Evolutionary conservation across 2,888 invertebrate genomes (phyloP).

Genomic region (Catocala sponsa): DNA sequence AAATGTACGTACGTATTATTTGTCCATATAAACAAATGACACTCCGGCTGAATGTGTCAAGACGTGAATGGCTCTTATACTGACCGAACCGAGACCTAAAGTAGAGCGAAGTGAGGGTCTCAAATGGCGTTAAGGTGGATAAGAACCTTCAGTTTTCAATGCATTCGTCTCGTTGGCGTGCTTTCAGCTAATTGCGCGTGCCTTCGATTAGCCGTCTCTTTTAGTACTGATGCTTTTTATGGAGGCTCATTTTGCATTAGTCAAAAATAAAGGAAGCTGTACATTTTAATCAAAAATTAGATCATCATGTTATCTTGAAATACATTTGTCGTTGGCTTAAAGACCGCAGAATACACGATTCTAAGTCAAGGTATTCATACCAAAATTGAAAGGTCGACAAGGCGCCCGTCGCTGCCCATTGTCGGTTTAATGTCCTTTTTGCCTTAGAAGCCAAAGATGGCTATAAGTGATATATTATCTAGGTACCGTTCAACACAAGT

Average conservation of each 20-base stretch:
- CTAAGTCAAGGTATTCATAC: slow-evolving; percentile 7
- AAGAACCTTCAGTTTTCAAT: slow-evolving; percentile 15
- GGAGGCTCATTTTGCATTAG: too few relatives aligned
- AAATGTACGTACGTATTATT: slow-evolving; percentile 11
- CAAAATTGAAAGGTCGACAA: slow-evolving; percentile 10
- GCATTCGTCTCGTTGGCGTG: slow-evolving; percentile 47
- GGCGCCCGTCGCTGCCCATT: slow-evolving; percentile 23
- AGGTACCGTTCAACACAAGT: too few relatives aligned
- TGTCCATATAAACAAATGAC: slow-evolving; percentile 13
- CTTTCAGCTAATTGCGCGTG: slow-evolving; percentile 45
- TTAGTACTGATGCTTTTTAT: too few relatives aligned
- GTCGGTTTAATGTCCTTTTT: slow-evolving; percentile 44
- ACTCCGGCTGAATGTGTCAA: slow-evolving; percentile 20
- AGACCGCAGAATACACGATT: slow-evolving; percentile 11
- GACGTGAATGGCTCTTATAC: slow-evolving; percentile 28
- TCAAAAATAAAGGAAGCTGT: too few relatives aligned
- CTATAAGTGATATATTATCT: slow-evolving; percentile 29
- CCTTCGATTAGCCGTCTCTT: slow-evolving; percentile 38
- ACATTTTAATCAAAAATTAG: too few relatives aligned
- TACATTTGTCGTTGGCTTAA: too few relatives aligned
- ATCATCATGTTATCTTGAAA: too few relatives aligned
- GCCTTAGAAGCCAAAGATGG: slow-evolving; percentile 30
- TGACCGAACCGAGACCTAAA: slow-evolving; percentile 21
- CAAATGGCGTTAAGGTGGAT: slow-evolving; percentile 27
- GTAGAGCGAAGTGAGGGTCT: slow-evolving; percentile 23